Percentiles rank a stretch among this genome's conserved stretches.
Conservation (phyloP, 1,140 invertebrate species). For the Ostrea edulis region DNA sequence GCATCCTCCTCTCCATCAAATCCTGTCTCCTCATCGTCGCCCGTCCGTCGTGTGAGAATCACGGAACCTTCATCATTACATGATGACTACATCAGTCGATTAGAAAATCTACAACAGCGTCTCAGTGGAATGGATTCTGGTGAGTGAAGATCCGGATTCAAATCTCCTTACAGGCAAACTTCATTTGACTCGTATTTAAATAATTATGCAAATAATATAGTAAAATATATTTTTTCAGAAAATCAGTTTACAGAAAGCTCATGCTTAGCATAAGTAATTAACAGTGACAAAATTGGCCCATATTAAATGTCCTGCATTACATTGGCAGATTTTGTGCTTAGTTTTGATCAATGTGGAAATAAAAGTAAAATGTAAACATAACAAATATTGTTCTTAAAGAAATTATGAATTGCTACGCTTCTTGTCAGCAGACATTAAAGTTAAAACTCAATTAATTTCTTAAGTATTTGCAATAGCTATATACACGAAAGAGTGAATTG, state of each 20-base stretch:
- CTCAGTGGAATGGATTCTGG: constrained; percentile 58
- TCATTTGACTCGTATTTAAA: not conserved
- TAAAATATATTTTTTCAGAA: too few species aligned
- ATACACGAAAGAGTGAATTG: too few species aligned
- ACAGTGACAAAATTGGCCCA: too few species aligned
- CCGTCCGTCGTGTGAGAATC: constrained; percentile 29
- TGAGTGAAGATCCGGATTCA: not conserved
- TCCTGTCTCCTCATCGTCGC: constrained; percentile 23
- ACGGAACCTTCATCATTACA: constrained; percentile 17
- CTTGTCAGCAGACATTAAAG: too few species aligned
- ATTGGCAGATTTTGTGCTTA: not conserved
- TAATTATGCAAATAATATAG: not conserved
- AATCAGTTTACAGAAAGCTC: too few species aligned
- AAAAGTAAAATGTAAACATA: too few species aligned
- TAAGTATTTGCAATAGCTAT: too few species aligned
- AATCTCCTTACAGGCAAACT: not conserved
- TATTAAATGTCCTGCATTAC: not conserved
- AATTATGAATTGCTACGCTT: too few species aligned
- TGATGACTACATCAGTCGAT: constrained; percentile 66
- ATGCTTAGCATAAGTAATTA: not conserved
- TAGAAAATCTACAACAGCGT: constrained; percentile 65
- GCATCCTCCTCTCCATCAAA: constrained; percentile 52
- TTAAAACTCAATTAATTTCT: too few species aligned
- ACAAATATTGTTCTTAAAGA: too few species aligned
- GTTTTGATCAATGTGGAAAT: not conserved